Conservation (phyloP, 2,113 vertebrate species). For the Malurus cyaneus region DNA sequence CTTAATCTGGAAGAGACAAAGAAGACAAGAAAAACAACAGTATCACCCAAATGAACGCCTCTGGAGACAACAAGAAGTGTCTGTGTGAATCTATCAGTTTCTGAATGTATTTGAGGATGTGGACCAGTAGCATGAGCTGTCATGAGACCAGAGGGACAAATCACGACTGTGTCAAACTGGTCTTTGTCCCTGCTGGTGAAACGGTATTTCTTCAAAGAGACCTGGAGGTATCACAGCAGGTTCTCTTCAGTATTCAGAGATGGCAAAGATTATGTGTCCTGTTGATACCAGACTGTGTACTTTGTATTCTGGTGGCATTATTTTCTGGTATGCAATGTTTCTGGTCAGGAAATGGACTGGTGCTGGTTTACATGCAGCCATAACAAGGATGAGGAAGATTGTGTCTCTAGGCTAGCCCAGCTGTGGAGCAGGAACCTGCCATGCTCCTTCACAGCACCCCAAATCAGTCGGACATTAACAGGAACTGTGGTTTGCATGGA, state of each 20-base stretch:
- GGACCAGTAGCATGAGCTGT: background rate
- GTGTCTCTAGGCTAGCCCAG: background rate
- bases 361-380: background rate
- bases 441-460: background rate
- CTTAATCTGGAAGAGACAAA: background rate
- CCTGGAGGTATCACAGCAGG: background rate
- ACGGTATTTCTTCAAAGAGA: fast-evolving
- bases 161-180: background rate
- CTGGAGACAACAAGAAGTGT: background rate
- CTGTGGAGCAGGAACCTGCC: background rate
- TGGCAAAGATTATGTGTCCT: background rate
- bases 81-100: background rate
- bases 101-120: background rate
- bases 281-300: background rate
- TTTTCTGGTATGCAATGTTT: background rate
- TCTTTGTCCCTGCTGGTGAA: background rate
- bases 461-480: background rate
- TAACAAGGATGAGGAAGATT: background rate
- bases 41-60: background rate
- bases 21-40: background rate
- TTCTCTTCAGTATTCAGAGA: background rate
- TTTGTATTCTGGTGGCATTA: background rate
- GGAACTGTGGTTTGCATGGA: background rate
- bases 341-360: background rate
- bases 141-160: background rate